These are phyloP conservation scores for Heliopora coerulea DNA, from an alignment of 92 coral and sea anemone species.

Conservation along the genomic window DNA sequence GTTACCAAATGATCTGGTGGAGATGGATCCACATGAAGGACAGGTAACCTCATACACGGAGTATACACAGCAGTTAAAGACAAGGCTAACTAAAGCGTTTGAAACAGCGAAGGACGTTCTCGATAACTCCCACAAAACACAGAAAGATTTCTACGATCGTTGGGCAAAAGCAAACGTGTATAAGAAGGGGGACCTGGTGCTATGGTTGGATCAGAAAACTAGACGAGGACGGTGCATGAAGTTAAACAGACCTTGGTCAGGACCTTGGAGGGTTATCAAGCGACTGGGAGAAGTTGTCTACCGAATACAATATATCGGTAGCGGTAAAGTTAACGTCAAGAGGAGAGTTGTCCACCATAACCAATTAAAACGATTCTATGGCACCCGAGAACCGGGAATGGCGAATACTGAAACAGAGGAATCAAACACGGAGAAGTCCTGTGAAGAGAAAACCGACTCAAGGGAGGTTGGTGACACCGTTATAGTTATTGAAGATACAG, in stretches of 20 bases:
- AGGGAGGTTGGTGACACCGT: conserved; percentile 8
- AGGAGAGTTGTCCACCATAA: conserved; percentile 37
- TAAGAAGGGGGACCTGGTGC: conserved; percentile 29
- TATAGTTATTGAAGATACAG: conserved; percentile 19
- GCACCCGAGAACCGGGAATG: not conserved
- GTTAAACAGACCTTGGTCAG: conserved; percentile 54
- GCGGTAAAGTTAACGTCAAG: conserved; percentile 15
- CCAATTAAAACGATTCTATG: conserved; percentile 28
- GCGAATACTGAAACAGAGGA: not conserved
- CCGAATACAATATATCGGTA: conserved; percentile 47
- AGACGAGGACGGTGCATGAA: conserved; percentile 48
- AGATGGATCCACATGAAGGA: not conserved
- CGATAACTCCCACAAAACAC: conserved; percentile 34
- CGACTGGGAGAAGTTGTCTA: conserved; percentile 41
- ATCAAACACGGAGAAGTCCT: not conserved
- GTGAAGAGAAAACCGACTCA: not conserved
- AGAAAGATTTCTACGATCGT: conserved; percentile 38
- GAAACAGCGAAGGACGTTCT: conserved; percentile 19
- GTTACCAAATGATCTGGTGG: conserved; percentile 36
- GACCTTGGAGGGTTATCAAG: conserved; percentile 44
- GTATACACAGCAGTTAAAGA: conserved; percentile 27
- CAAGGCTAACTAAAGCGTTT: conserved; percentile 30
- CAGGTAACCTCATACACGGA: not conserved
- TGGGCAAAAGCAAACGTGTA: conserved; percentile 36
- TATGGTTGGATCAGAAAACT: conserved; percentile 45